Evolutionary conservation across 1,140 invertebrate species (phyloP), one percentile per base, ranked within the genome.

Genomic region (Spodoptera litura): DNA sequence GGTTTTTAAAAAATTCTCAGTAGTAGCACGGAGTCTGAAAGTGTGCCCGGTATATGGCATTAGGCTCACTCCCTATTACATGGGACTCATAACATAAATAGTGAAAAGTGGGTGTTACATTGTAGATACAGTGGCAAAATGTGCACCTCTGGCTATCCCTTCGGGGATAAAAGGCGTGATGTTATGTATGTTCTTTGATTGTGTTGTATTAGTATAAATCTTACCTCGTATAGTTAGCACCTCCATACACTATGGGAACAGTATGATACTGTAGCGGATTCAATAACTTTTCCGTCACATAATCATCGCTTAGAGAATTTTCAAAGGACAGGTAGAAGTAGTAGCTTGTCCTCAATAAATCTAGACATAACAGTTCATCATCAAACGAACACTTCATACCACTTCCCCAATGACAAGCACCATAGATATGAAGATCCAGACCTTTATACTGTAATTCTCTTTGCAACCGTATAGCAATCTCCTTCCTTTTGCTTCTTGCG

Each of bases 251-350:
- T 13, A 96, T 89, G 2, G 95, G 95, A 11, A 96, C 88, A 0
- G 95, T 86, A 61, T 94, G 84, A 79, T 95, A 84, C 81, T 91
- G 81, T 52, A 96, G 77, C 4, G 93, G 88, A 56, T 91, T 87
- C 85, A 95, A 96, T 52, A 97, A 88, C 83, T 96, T 96, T 82
- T 97, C 96, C 0, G 96, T 96, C 25, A 96, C 95, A 88, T 97
- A 97, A 87, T 96, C 96, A 52, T 92, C 88, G 80, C 94, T 94
- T n/a, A 95, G 89, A 38, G 95, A 95, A 86, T 97, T 97, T 87
- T 97, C 96, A 76, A 97, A 96, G 0, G 96, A 95, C 49, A 97
- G 88, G 87, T 97, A 97, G 83, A 97, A 97, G 82, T 95, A 96
- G 88, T 97, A 97, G 38, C 94, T 81, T 0, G 92, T 90, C 15